phyloP scores from a whole-genome alignment of 1,140 invertebrate species.

The Zophobas atratus region DNA sequence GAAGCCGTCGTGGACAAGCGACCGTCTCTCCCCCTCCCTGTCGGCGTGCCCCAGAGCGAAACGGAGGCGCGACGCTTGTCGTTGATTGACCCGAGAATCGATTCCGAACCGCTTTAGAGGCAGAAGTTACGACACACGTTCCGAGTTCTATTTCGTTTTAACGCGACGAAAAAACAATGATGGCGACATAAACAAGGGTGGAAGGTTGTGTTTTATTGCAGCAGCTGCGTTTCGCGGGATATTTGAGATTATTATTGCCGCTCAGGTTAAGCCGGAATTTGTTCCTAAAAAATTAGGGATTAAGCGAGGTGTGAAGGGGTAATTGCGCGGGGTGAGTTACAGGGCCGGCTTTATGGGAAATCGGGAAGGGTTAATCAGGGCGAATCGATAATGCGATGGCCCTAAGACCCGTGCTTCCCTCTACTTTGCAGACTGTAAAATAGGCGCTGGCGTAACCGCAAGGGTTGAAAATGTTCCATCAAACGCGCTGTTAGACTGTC shows the following conservation, averaged over 20 bases:
- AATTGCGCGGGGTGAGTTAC: slow-evolving; percentile 8
- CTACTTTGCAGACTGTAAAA: slow-evolving; percentile 56
- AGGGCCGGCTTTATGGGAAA: neutral
- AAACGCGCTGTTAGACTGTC: slow-evolving; percentile 55
- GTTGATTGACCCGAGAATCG: slow-evolving; percentile 58
- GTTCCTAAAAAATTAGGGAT: slow-evolving; percentile 58
- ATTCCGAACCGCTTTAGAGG: slow-evolving; percentile 55
- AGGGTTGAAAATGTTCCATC: slow-evolving; percentile 58
- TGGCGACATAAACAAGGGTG: slow-evolving; percentile 55
- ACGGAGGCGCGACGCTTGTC: slow-evolving; percentile 52
- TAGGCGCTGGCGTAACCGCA: slow-evolving; percentile 54
- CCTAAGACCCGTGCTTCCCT: slow-evolving; percentile 51
- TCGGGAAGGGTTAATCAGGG: slow-evolving; percentile 43
- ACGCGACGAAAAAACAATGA: slow-evolving; percentile 51
- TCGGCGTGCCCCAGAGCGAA: slow-evolving; percentile 37
- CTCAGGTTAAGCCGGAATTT: slow-evolving; percentile 59
- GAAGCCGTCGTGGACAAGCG: slow-evolving; percentile 49
- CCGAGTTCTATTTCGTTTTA: slow-evolving; percentile 55
- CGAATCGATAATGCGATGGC: slow-evolving; percentile 54
- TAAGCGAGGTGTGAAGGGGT: slow-evolving; percentile 25
- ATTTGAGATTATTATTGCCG: slow-evolving; percentile 60
- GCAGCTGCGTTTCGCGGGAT: slow-evolving; percentile 62
- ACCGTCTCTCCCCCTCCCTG: neutral
- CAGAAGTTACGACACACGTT: slow-evolving; percentile 61
- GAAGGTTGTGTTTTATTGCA: slow-evolving; percentile 50